Evolutionary conservation across 2,797 vertebrate species (phyloP).

Genomic region (Stomatorhinus walkeri): DNA sequence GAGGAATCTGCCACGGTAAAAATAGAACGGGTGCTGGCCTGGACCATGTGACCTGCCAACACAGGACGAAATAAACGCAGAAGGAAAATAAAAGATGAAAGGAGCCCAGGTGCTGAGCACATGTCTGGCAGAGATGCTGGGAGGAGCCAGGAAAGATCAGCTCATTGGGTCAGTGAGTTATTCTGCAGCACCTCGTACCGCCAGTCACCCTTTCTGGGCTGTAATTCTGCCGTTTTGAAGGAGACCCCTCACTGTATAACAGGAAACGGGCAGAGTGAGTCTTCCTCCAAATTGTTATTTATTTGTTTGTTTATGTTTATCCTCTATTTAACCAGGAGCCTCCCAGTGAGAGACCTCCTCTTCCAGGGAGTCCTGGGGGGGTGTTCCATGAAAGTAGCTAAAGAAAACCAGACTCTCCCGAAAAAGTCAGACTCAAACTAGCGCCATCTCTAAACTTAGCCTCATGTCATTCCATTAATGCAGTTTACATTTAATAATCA

Average conservation of each 20-base stretch:
- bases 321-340: neutral
- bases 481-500: too few relatives aligned
- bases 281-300: neutral
- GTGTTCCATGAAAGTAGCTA: too few relatives aligned
- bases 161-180: neutral
- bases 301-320: neutral
- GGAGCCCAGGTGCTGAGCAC: constrained; percentile 6
- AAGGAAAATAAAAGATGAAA: neutral
- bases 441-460: too few relatives aligned
- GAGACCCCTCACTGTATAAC: neutral
- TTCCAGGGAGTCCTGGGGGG: neutral
- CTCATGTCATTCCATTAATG: too few relatives aligned
- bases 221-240: neutral
- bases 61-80: constrained; percentile 31
- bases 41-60: constrained; percentile 24
- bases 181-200: neutral
- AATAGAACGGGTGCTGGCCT: constrained; percentile 37
- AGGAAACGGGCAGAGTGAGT: neutral
- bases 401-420: too few relatives aligned
- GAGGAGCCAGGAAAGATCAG: neutral
- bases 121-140: neutral
- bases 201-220: neutral
- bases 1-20: constrained; percentile 40
- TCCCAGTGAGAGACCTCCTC: neutral
- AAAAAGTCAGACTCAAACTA: too few relatives aligned